Base-by-base conservation (phyloP, 2,113 vertebrate species). In the Henicopernis longicauda region DNA sequence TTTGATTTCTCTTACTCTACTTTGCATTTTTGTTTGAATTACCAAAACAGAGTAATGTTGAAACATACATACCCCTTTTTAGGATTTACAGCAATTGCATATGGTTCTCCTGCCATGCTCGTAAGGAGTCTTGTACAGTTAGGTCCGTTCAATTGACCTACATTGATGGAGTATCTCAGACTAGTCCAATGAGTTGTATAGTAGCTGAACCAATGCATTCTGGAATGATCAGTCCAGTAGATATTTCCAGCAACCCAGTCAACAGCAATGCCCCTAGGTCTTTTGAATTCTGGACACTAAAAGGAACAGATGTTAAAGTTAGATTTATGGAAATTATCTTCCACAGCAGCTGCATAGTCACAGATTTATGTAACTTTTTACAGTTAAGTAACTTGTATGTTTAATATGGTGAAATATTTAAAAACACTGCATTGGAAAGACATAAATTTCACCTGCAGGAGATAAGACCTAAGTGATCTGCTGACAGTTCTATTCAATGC, bases 141-240 rank as follows among this genome's bases (percentile, higher is more conserved):
- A 10, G 99, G 99, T 78, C 99, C 99, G 36, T 98, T 99, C 77
- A 99, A 97, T 92, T 99, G 99, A 1, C 99, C 99, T 61, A 99
- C 99, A 3, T 99, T 99, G 97, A 99, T 98, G 82, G 99, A 99
- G 81, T 99, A 99, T 94, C 99, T 99, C 96, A 99, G 98, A 89
- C 99, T 99, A 52, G 99, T 99, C 99, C 99, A 99, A 87, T 99
- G 99, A 34, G 99, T 99, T n/a, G 99, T 99, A 87, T 99, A 99
- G 97, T 99, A 99, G 98, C 99, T 99, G 97, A 99, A 99, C 99
- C 99, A 99, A 79, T 99, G 99, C 99, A 99, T 99, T 94, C 99
- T 98, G 47, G 99, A 99, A 91, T 99, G 99, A 97, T 99, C 99
- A 7, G 99, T 99, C 99, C 99, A 99, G 83, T 99, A 99, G 98